Base-by-base conservation (phyloP, 1,140 invertebrate genomes). In the Littorina saxatilis region DNA sequence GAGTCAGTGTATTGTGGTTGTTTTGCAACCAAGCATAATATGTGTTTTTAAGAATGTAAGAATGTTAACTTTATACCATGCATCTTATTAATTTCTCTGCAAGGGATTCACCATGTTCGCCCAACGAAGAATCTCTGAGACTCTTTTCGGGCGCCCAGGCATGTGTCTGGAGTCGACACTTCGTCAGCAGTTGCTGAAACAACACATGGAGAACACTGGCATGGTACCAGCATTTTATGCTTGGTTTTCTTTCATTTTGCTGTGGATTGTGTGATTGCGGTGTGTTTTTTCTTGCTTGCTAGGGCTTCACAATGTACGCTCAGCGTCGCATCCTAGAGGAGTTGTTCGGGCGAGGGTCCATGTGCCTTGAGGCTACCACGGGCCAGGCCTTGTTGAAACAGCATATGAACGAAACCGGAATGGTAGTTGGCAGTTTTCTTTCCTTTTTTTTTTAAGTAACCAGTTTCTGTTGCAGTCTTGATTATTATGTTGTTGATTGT, bases 251-350 rank as follows among this genome's bases (percentile, higher is more conserved):
- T 29, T 35, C 55, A 43, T 80, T 17, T 47, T 5, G 17, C 13
- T 39, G n/a, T 39, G 17, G 47, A 0, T 61, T 29, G 68, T 55
- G 5, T 27, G 37, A 20, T 75, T 77, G 17, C 20, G n/a, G 23
- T 47, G 29, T 37, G 5, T 52, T 23, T 77, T n/a, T 13, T 78
- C 75, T 55, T 79, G 50, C 39, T 52, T 82, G 70, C 40, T 52
- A 86, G 85, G 97, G 97, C 0, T 98, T 98, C 90, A 99, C 98
- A 20, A 88, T 88, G 87, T 88, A 83, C 84, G 87, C 81, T 35
- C 83, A 88, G 58, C 82, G 85, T 29, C 73, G 85, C 35, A 88
- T 88, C 27, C 73, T 82, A 72, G 83, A 87, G n/a, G 73, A 84
- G 32, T 29, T 88, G 50, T 81, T 77, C 63, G 87, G 87, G 4